phyloP scores from a whole-genome alignment of 1,140 invertebrate species.

The Drosophila baimaii region DNA sequence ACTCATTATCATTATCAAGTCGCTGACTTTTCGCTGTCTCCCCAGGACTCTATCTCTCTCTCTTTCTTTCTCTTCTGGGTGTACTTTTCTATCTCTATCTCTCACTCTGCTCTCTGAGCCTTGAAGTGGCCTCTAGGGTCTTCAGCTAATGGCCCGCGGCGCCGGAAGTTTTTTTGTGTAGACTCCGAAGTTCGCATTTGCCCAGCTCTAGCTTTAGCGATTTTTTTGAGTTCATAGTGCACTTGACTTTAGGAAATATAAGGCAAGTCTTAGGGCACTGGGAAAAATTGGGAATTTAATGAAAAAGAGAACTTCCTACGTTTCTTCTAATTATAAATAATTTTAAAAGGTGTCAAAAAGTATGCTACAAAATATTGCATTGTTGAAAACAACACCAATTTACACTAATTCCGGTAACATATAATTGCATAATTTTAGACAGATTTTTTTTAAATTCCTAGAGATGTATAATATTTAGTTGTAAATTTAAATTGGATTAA shows the following conservation, averaged over 20 bases:
- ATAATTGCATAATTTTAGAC: no score
- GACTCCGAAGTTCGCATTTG: slow-evolving; percentile 29
- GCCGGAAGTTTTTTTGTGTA: slow-evolving; percentile 55
- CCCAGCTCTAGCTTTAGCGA: slow-evolving; percentile 1
- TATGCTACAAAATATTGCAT: no score
- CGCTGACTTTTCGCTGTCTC: slow-evolving; percentile 33
- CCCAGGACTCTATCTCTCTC: background rate
- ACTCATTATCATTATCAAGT: slow-evolving; percentile 77
- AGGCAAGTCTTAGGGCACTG: slow-evolving; percentile 10
- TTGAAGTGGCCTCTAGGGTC: slow-evolving; percentile 74
- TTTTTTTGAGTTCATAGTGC: slow-evolving; percentile 37
- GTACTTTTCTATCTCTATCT: slow-evolving; percentile 2
- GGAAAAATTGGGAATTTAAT: background rate
- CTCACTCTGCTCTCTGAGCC: slow-evolving; percentile 22
- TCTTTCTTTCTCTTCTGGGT: background rate
- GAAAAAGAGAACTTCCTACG: no score
- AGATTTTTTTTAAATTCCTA: no score
- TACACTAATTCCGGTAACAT: no score
- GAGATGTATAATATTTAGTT: no score
- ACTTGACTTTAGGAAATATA: slow-evolving; percentile 38
- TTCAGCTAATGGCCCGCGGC: slow-evolving; percentile 76
- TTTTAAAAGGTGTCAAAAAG: no score
- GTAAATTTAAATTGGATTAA: no score
- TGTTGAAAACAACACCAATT: no score
- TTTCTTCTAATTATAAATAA: no score